phyloP scores from a whole-genome alignment of 1,140 invertebrate species.

The Trichogramma pretiosum region DNA sequence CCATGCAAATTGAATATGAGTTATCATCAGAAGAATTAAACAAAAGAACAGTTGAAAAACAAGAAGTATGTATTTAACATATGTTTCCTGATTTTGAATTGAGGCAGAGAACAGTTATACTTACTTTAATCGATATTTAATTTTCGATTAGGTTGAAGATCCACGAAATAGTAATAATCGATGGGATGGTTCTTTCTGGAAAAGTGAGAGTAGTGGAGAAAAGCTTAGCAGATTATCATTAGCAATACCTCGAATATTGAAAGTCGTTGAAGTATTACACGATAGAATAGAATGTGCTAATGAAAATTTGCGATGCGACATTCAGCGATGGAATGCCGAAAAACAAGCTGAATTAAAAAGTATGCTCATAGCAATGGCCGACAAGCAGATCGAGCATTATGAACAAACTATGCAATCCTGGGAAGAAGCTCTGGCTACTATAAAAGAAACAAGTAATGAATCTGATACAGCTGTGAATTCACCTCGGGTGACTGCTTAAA shows the following conservation, averaged over 20 bases:
- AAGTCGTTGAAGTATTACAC: conserved; percentile 51
- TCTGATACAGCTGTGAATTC: conserved; percentile 27
- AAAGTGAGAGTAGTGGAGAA: conserved; percentile 48
- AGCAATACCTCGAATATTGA: conserved; percentile 48
- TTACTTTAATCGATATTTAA: conserved; percentile 5
- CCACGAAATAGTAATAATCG: no score
- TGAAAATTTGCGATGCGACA: conserved; percentile 61
- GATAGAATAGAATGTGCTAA: conserved; percentile 65
- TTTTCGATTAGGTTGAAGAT: not conserved
- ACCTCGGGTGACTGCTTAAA: conserved; percentile 23
- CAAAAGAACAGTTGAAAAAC: conserved; percentile 55
- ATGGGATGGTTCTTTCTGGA: conserved; percentile 49
- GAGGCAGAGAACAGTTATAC: not conserved
- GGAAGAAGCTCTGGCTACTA: conserved; percentile 48
- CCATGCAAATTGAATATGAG: conserved; percentile 63
- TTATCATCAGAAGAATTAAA: conserved; percentile 56
- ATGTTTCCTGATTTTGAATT: not conserved
- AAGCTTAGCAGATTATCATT: conserved; percentile 49
- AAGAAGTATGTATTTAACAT: conserved; percentile 44
- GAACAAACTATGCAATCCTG: conserved; percentile 55
- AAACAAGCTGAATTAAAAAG: conserved; percentile 61
- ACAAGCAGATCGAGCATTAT: conserved; percentile 61
- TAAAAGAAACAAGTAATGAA: conserved; percentile 32
- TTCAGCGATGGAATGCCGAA: conserved; percentile 62
- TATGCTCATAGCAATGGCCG: conserved; percentile 56